phyloP scores from a whole-genome alignment of 92 coral and sea anemone genomes.

The Bergia sp. region DNA sequence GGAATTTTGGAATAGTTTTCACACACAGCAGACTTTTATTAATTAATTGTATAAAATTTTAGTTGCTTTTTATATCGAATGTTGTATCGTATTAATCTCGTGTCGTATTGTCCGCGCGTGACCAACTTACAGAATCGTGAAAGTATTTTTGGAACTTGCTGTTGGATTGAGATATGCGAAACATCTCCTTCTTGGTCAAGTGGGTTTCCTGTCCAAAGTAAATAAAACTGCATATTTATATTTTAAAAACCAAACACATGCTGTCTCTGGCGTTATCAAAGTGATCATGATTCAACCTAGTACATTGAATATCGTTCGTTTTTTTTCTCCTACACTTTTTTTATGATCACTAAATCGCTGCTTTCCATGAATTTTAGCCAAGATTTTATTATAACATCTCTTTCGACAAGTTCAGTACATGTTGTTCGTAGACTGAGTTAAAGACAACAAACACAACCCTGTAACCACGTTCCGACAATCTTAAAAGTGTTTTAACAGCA shows the following conservation, averaged over 20 bases:
- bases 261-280: not conserved
- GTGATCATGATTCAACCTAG: not conserved
- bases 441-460: not conserved
- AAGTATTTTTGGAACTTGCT: not conserved
- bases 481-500: not conserved
- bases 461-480: not conserved
- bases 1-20: too few relatives aligned
- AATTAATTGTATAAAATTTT: too few relatives aligned
- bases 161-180: slow-evolving; percentile 2
- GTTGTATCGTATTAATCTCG: too few relatives aligned
- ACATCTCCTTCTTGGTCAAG: not conserved
- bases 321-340: too few relatives aligned
- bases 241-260: not conserved
- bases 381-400: too few relatives aligned
- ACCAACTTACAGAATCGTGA: not conserved
- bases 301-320: too few relatives aligned
- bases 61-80: too few relatives aligned
- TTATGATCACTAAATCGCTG: too few relatives aligned
- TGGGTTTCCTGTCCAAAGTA: not conserved
- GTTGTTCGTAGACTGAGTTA: too few relatives aligned
- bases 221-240: not conserved
- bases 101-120: too few relatives aligned
- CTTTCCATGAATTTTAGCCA: too few relatives aligned
- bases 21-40: too few relatives aligned
- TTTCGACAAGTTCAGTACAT: not conserved